Evolutionary conservation across 2,888 invertebrate species (phyloP).

Genomic region (Oxyteleia sp.): DNA sequence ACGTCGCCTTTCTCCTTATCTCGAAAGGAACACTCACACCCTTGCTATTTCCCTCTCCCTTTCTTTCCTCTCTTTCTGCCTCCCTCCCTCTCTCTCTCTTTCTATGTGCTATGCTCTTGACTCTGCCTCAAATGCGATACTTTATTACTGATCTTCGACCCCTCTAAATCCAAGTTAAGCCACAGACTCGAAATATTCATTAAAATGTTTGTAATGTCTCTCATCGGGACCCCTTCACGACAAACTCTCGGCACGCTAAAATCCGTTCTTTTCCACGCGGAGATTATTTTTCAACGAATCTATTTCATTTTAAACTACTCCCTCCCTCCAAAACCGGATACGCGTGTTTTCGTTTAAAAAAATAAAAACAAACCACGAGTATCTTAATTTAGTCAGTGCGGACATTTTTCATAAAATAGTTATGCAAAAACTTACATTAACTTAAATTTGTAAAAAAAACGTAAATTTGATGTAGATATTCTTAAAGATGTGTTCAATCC

Average conservation of each 20-base stretch:
- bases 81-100: slow-evolving; percentile 5
- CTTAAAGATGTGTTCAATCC: too few species aligned
- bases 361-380: slow-evolving; percentile 22
- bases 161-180: slow-evolving; percentile 41
- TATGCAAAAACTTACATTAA: not conserved
- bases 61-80: too few species aligned
- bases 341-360: slow-evolving; percentile 14
- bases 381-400: not conserved
- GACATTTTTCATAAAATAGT: not conserved
- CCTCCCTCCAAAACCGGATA: slow-evolving; percentile 28
- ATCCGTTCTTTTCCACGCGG: slow-evolving; percentile 11
- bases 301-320: slow-evolving; percentile 33
- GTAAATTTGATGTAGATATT: too few species aligned
- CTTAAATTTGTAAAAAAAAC: too few species aligned
- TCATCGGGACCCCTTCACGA: slow-evolving; percentile 35
- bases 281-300: slow-evolving; percentile 56
- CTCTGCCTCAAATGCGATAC: slow-evolving; percentile 32
- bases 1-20: slow-evolving; percentile 60
- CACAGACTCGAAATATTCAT: slow-evolving; percentile 50
- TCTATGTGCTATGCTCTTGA: not conserved
- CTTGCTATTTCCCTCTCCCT: too few species aligned
- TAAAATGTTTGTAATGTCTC: slow-evolving; percentile 51
- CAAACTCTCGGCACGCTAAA: slow-evolving; percentile 24
- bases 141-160: slow-evolving; percentile 69
- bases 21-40: slow-evolving; percentile 47